phyloP scores from a whole-genome alignment of 2,888 invertebrate species.

The Vesta saturnalis region DNA sequence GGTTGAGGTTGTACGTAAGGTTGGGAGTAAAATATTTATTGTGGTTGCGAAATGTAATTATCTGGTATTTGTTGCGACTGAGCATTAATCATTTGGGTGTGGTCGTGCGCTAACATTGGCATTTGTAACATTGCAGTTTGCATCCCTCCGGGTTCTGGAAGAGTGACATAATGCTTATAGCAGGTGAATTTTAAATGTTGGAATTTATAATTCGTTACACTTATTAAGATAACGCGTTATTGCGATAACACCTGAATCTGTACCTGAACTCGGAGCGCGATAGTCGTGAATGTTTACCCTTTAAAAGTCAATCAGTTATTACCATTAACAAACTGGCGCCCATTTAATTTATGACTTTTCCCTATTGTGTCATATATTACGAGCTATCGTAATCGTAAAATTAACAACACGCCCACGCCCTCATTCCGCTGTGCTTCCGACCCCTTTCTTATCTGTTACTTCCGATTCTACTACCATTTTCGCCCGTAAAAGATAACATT shows the following conservation, averaged over 20 bases:
- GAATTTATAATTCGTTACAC: too few relatives aligned
- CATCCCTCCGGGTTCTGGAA: not conserved
- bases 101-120: too few relatives aligned
- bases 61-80: not conserved
- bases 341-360: too few relatives aligned
- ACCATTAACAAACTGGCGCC: too few relatives aligned
- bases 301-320: not conserved
- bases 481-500: too few relatives aligned
- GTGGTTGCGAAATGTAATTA: not conserved
- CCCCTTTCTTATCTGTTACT: too few relatives aligned
- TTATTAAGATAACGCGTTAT: not conserved
- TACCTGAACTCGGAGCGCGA: not conserved
- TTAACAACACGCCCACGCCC: too few relatives aligned
- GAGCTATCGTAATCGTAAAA: too few relatives aligned
- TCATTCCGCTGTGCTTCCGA: too few relatives aligned
- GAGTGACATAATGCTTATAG: not conserved
- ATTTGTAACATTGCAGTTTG: not conserved
- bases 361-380: too few relatives aligned
- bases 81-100: not conserved
- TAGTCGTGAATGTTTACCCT: not conserved
- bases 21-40: not conserved
- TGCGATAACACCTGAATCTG: not conserved
- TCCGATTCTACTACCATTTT: too few relatives aligned
- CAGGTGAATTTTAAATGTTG: too few relatives aligned
- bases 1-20: not conserved